Evolutionary conservation across 2,113 vertebrate genomes (phyloP).

Genomic region (Benitochromis conjunctus): DNA sequence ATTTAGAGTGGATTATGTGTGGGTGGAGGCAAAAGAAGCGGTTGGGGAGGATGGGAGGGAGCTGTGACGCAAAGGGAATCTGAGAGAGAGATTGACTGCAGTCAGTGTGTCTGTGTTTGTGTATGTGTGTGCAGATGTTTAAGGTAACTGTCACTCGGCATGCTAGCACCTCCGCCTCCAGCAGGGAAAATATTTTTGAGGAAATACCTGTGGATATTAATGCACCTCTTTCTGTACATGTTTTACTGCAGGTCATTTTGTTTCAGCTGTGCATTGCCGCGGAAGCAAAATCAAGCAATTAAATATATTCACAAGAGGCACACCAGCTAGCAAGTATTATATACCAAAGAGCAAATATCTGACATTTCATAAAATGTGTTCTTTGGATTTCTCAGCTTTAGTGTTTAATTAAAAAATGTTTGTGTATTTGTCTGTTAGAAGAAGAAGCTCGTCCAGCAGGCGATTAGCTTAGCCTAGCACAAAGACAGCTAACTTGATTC

Average conservation of each 20-base stretch:
- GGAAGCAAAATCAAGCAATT: not conserved
- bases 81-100: not conserved
- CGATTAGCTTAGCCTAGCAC: not conserved
- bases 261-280: not conserved
- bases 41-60: not conserved
- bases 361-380: not conserved
- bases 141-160: not conserved
- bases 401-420: not conserved
- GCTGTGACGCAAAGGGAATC: not conserved
- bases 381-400: not conserved
- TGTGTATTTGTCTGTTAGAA: not conserved
- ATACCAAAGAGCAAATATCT: not conserved
- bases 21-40: constrained; percentile 15
- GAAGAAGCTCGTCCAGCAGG: not conserved
- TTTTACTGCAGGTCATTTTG: not conserved
- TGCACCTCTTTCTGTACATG: not conserved
- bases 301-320: not conserved
- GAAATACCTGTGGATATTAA: not conserved
- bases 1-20: constrained; percentile 26
- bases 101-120: not conserved
- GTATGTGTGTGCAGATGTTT: not conserved
- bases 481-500: not conserved
- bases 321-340: not conserved
- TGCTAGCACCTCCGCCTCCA: not conserved
- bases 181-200: not conserved